Evolutionary conservation across 2,113 vertebrate species (phyloP).

Genomic region (Eptatretus burgeri): DNA sequence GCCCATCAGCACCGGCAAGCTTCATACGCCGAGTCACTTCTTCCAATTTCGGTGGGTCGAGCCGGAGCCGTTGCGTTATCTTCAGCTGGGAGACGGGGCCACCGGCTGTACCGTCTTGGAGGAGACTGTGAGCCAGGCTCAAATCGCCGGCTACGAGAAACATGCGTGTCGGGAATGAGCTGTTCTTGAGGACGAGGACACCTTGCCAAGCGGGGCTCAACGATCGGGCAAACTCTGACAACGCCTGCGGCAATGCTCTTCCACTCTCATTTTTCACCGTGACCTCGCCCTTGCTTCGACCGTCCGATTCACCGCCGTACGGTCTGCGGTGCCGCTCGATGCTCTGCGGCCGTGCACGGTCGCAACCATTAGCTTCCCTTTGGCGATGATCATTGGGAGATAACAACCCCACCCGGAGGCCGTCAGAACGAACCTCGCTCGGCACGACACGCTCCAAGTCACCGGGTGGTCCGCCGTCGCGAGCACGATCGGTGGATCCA

Average conservation of each 20-base stretch:
- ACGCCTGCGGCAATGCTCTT: slow-evolving; percentile 18
- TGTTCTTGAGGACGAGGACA: slow-evolving; percentile 89
- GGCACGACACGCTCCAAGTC: background rate
- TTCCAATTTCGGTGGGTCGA: slow-evolving; percentile 93
- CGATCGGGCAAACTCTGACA: slow-evolving; percentile 40
- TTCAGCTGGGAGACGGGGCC: slow-evolving; percentile 71
- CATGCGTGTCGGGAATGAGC: slow-evolving; percentile 95
- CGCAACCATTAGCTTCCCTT: background rate
- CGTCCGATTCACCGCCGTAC: background rate
- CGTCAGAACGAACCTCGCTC: background rate
- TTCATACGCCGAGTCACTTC: slow-evolving; percentile 95
- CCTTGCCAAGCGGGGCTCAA: slow-evolving; percentile 74
- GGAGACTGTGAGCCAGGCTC: slow-evolving; percentile 49
- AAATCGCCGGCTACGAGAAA: slow-evolving; percentile 76
- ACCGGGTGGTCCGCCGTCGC: background rate
- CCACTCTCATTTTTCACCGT: slow-evolving; percentile 3
- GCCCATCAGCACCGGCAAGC: slow-evolving; percentile 65
- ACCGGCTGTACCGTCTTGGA: slow-evolving; percentile 42
- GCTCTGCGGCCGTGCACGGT: background rate
- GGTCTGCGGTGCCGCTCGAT: slow-evolving; percentile 5
- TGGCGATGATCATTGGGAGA: background rate
- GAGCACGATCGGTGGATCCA: background rate
- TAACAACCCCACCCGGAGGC: background rate
- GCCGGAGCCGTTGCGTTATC: slow-evolving; percentile 84
- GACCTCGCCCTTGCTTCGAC: background rate